Conservation (phyloP, 2,888 invertebrate genomes). For the Chirona hameri region DNA sequence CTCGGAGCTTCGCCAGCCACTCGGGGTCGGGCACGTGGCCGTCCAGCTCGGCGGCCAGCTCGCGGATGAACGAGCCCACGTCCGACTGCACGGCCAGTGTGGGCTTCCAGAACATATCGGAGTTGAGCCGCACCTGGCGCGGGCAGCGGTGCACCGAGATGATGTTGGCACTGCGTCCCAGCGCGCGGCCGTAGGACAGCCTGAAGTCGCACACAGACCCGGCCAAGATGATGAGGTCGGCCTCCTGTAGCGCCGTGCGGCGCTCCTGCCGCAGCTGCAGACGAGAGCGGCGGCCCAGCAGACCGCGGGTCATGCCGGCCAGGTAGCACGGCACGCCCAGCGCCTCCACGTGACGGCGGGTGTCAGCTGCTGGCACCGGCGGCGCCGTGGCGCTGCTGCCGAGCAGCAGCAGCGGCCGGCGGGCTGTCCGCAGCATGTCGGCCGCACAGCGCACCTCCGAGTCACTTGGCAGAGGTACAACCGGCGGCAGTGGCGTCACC, state of each 20-base stretch:
- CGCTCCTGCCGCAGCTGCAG: constrained; percentile 56
- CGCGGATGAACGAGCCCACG: constrained; percentile 52
- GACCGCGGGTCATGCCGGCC: constrained; percentile 58
- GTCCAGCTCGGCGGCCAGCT: constrained; percentile 45
- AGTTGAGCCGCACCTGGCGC: constrained; percentile 53
- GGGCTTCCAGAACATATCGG: constrained; percentile 59
- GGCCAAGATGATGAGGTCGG: constrained; percentile 58
- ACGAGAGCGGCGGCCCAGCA: constrained; percentile 52
- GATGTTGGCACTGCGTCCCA: constrained; percentile 54
- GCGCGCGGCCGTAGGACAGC: constrained; percentile 54
- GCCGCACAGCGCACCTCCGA: constrained; percentile 48
- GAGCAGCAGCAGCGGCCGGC: constrained; percentile 54
- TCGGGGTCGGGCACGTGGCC: constrained; percentile 43
- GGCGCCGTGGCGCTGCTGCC: constrained; percentile 53
- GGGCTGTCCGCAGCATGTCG: constrained; percentile 49
- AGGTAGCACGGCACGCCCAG: constrained; percentile 57
- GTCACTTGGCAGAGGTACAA: constrained; percentile 49
- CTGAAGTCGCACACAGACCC: constrained; percentile 59
- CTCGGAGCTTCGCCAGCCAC: constrained; percentile 51
- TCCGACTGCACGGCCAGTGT: constrained; percentile 53
- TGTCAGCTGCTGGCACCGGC: constrained; percentile 49
- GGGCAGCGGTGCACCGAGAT: constrained; percentile 55
- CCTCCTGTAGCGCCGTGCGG: constrained; percentile 55
- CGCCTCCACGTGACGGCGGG: constrained; percentile 50
- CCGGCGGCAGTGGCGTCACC: constrained; percentile 50